These are phyloP conservation scores for Adrianichthys oophorus DNA, from an alignment of 2,797 vertebrate species.

Conservation along the genomic window DNA sequence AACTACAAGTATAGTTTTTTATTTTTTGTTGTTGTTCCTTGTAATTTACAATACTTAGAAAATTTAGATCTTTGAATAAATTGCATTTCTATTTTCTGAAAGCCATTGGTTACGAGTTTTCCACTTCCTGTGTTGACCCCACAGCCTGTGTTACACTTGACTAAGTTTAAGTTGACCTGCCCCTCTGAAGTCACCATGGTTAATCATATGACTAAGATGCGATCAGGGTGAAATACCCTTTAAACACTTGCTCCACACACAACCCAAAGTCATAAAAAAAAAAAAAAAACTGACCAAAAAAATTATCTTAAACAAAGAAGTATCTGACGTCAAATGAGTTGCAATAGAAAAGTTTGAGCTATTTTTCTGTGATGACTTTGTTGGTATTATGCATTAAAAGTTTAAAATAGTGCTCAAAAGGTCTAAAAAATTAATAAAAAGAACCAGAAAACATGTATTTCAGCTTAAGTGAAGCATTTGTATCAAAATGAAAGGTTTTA, in stretches of 20 bases:
- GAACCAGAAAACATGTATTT: background rate
- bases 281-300: background rate
- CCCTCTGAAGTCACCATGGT: constrained; percentile 43
- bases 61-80: background rate
- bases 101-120: too few relatives aligned
- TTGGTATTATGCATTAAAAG: background rate
- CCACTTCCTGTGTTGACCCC: constrained; percentile 49
- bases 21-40: too few relatives aligned
- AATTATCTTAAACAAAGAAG: background rate
- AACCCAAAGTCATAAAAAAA: too few relatives aligned
- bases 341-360: too few relatives aligned
- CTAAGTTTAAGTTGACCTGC: constrained; percentile 35
- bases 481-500: background rate
- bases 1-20: too few relatives aligned
- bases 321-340: background rate
- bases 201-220: constrained; percentile 68
- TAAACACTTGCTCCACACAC: constrained; percentile 5
- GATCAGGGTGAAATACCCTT: constrained; percentile 45
- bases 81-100: background rate
- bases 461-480: background rate
- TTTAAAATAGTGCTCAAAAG: background rate
- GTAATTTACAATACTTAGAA: background rate
- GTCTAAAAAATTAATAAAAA: background rate
- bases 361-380: background rate
- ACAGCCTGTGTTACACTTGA: constrained; percentile 32